Percentiles rank a stretch among this genome's conserved stretches.
phyloP scores from a whole-genome alignment of 2,888 invertebrate species.

The Andrena chrysosceles region DNA sequence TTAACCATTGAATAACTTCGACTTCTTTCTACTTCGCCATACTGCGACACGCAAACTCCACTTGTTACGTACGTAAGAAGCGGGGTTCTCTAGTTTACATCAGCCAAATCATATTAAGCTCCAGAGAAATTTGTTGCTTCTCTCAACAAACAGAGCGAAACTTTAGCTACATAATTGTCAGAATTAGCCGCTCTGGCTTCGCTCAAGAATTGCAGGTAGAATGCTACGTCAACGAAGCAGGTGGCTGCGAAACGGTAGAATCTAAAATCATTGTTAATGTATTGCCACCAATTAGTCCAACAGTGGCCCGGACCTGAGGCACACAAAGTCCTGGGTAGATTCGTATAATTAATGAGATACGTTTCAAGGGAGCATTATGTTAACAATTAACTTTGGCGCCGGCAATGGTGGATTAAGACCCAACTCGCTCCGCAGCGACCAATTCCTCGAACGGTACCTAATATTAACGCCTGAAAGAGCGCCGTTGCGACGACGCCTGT shows the following conservation, averaged over 20 bases:
- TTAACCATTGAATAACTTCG: neutral
- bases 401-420: neutral
- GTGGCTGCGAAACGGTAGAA: neutral
- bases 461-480: conserved; percentile 15
- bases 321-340: neutral
- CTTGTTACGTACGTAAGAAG: neutral
- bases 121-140: too few species aligned
- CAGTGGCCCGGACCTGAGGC: too few species aligned
- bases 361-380: neutral
- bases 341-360: conserved; percentile 1
- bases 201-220: neutral
- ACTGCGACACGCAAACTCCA: neutral
- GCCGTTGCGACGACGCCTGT: neutral
- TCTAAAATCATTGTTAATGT: neutral
- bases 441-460: neutral
- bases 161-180: neutral
- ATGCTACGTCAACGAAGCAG: neutral
- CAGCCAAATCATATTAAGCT: too few species aligned
- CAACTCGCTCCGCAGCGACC: neutral
- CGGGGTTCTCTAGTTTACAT: too few species aligned
- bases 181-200: neutral
- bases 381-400: neutral
- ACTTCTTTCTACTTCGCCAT: neutral
- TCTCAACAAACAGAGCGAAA: neutral
- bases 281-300: too few species aligned